phyloP scores from a whole-genome alignment of 1,140 invertebrate genomes.

The Orchesella cincta region DNA sequence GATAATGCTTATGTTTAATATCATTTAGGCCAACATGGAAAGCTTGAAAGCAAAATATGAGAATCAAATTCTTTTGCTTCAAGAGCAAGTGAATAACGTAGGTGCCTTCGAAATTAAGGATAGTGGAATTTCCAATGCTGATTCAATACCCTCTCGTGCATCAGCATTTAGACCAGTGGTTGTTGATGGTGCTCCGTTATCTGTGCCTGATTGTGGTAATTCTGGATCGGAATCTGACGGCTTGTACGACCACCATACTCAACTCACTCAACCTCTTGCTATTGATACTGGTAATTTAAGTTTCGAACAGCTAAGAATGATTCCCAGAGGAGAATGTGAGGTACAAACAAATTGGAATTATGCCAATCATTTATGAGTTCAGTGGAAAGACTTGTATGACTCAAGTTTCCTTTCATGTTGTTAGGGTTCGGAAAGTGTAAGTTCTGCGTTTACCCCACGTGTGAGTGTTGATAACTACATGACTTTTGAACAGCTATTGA shows the following conservation, averaged over 20 bases:
- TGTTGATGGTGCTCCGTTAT: not conserved
- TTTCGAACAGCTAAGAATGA: slow-evolving; percentile 47
- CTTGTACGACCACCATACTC: not conserved
- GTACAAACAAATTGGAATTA: slow-evolving; percentile 33
- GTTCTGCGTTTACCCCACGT: slow-evolving; percentile 53
- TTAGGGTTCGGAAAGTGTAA: slow-evolving; percentile 67
- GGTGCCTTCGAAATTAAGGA: not conserved
- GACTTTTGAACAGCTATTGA: slow-evolving; percentile 48
- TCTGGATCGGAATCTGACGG: not conserved
- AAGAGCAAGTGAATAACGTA: not conserved
- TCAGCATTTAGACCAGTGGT: slow-evolving; percentile 1
- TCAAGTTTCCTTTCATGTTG: not conserved
- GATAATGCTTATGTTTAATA: not conserved
- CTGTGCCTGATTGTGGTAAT: not conserved
- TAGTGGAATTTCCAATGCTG: not conserved
- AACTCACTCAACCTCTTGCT: slow-evolving; percentile 35
- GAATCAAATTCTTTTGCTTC: not conserved
- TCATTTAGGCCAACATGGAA: slow-evolving; percentile 1
- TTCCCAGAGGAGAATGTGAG: slow-evolving; percentile 51
- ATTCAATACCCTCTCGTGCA: not conserved
- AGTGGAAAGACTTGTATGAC: too few relatives aligned
- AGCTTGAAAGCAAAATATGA: not conserved
- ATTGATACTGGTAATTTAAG: slow-evolving; percentile 44
- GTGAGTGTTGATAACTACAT: slow-evolving; percentile 50
- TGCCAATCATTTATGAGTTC: too few relatives aligned